phyloP scores from a whole-genome alignment of 2,888 invertebrate genomes.

The Hedychridium roseum region DNA sequence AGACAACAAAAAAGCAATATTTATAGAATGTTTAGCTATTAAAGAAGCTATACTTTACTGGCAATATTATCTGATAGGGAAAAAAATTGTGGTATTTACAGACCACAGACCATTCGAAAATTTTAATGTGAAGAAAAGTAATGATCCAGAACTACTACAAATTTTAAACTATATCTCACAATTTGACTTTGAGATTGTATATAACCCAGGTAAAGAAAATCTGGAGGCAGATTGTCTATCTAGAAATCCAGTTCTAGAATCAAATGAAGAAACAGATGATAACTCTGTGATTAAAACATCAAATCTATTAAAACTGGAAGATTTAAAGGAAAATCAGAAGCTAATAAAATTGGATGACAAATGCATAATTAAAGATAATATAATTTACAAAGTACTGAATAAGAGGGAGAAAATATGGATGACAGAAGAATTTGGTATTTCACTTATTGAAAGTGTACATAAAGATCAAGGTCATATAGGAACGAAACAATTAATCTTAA shows the following conservation, averaged over 20 bases:
- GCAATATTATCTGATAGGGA: conserved; percentile 30
- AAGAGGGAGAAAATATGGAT: conserved; percentile 29
- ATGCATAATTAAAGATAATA: conserved; percentile 19
- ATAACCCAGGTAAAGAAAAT: conserved; percentile 24
- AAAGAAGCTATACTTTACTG: conserved; percentile 32
- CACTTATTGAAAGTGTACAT: conserved; percentile 24
- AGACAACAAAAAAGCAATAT: conserved; percentile 29
- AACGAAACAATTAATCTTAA: conserved; percentile 23
- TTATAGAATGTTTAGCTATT: conserved; percentile 29
- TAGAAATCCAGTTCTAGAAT: conserved; percentile 22
- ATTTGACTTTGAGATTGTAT: conserved; percentile 30
- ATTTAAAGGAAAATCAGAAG: conserved; percentile 23
- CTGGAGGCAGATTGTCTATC: conserved; percentile 27
- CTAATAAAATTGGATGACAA: conserved; percentile 19
- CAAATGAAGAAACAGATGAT: conserved; percentile 14
- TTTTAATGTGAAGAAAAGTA: conserved; percentile 31
- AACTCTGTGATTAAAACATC: conserved; percentile 17
- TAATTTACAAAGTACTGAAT: conserved; percentile 24
- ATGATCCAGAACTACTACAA: conserved; percentile 24
- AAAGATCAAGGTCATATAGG: conserved; percentile 24
- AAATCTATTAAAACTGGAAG: conserved; percentile 17
- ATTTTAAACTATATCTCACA: conserved; percentile 32
- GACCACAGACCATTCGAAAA: conserved; percentile 30
- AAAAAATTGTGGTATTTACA: conserved; percentile 21
- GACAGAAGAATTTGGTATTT: conserved; percentile 24